phyloP scores from a whole-genome alignment of 2,113 vertebrate species.

The Zosterops hypoxanthus region DNA sequence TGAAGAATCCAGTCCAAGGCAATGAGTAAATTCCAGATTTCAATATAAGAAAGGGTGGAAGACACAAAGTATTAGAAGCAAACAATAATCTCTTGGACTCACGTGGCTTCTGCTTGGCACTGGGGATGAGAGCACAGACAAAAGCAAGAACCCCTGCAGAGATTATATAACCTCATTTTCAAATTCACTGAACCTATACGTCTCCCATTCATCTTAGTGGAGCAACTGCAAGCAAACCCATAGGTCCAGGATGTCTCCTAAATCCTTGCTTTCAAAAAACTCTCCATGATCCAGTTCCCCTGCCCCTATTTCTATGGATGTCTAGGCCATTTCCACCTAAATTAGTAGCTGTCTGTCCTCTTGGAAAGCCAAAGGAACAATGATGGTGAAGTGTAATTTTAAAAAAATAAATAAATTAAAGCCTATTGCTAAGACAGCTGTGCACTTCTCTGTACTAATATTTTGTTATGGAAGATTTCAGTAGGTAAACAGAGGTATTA shows the following conservation, averaged over 20 bases:
- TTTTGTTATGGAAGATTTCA: neutral
- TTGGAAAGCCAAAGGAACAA: neutral
- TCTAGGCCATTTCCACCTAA: neutral
- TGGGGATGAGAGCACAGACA: neutral
- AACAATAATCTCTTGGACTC: neutral
- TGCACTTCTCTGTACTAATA: neutral
- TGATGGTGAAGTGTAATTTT: neutral
- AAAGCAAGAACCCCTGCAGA: neutral
- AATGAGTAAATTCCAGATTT: neutral
- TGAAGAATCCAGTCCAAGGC: neutral
- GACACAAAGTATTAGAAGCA: neutral
- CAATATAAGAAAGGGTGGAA: neutral
- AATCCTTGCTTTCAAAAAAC: neutral
- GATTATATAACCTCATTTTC: neutral
- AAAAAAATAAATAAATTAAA: neutral
- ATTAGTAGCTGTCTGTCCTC: neutral
- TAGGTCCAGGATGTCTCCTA: neutral
- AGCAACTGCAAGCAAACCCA: neutral
- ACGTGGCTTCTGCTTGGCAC: neutral
- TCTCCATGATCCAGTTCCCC: rapidly evolving
- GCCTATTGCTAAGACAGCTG: neutral
- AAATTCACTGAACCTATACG: neutral
- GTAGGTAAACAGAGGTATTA: neutral
- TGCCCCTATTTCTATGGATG: neutral
- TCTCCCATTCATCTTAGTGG: neutral